These are phyloP conservation scores for Seriola quinqueradiata DNA, from an alignment of 2,113 vertebrate genomes.

Conservation along the genomic window DNA sequence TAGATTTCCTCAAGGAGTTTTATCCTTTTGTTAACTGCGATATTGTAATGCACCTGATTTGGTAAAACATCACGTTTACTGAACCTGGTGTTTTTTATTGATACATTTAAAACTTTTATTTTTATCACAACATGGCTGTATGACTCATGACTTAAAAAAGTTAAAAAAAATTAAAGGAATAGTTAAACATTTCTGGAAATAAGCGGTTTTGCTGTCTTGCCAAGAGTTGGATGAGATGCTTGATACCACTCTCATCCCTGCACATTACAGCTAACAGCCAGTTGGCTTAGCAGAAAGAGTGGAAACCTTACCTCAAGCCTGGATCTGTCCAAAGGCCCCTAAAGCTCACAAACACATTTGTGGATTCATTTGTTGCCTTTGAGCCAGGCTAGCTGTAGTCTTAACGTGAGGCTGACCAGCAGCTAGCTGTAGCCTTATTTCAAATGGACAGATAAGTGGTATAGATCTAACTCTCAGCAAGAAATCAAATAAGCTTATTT, in stretches of 20 bases:
- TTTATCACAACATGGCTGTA: constrained; percentile 77
- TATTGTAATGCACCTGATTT: constrained; percentile 79
- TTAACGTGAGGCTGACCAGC: not conserved
- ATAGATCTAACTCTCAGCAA: not conserved
- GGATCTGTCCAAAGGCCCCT: not conserved
- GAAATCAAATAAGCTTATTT: not conserved
- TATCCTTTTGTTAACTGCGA: constrained; percentile 82
- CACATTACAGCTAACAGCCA: fast-evolving
- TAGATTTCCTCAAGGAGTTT: constrained; percentile 84
- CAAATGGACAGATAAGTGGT: not conserved
- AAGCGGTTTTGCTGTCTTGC: not conserved
- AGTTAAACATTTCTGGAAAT: not conserved
- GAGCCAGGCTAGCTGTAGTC: not conserved
- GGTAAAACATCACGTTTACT: constrained; percentile 79
- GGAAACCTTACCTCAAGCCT: not conserved
- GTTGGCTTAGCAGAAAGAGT: not conserved
- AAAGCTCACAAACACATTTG: not conserved
- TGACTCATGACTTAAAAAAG: constrained; percentile 61
- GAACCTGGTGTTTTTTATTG: constrained; percentile 78
- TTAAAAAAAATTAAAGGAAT: not conserved
- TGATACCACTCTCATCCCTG: not conserved
- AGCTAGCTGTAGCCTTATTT: not conserved
- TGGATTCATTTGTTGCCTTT: too few species aligned
- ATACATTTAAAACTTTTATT: constrained; percentile 83
- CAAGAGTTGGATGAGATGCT: not conserved